Conservation (phyloP, 2,888 invertebrate genomes). For the Parochlus steinenii region DNA sequence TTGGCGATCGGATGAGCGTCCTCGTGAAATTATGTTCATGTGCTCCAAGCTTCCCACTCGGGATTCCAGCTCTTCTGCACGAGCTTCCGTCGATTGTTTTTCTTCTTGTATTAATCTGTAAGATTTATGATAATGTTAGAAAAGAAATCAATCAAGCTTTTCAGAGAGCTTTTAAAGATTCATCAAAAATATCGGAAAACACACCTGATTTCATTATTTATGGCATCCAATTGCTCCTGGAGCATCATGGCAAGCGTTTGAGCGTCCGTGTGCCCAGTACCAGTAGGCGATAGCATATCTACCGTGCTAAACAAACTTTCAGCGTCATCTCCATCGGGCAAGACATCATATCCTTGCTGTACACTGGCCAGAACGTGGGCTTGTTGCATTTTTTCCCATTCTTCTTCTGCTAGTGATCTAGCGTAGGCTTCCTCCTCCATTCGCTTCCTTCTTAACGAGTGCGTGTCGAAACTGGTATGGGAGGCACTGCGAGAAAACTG, state of each 20-base stretch:
- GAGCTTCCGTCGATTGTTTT: constrained; percentile 89
- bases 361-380: constrained; percentile 80
- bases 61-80: constrained; percentile 94
- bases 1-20: constrained; percentile 45
- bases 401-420: constrained; percentile 42
- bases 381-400: constrained; percentile 94
- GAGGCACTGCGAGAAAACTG: constrained; percentile 43
- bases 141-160: constrained; percentile 11
- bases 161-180: constrained; percentile 3
- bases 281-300: constrained; percentile 48
- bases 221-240: constrained; percentile 98
- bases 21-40: constrained; percentile 67
- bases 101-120: constrained; percentile 67
- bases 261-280: constrained; percentile 68
- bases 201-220: constrained; percentile 87
- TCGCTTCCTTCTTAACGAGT: constrained; percentile 44
- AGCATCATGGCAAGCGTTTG: constrained; percentile 96
- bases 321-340: constrained; percentile 66
- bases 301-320: constrained; percentile 60
- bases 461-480: constrained; percentile 63
- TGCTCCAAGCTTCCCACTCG: constrained; percentile 89
- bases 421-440: constrained; percentile 44
- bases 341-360: constrained; percentile 72
- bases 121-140: constrained; percentile 9
- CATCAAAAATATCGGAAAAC: background rate